Base-by-base conservation (phyloP, 2,888 invertebrate species). In the Caenorhabditis uteleia region DNA sequence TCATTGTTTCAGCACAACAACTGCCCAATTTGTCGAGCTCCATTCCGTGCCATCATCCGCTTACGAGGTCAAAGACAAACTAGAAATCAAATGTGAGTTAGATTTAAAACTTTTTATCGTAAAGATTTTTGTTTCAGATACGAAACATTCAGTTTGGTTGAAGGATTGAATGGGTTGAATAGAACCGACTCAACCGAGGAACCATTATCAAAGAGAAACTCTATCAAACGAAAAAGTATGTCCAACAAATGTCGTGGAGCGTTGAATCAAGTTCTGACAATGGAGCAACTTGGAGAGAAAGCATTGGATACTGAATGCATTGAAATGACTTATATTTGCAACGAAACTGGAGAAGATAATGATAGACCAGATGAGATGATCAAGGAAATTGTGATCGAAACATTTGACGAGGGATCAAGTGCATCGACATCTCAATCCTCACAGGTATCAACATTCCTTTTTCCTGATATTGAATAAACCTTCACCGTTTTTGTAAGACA, bases 21-120 rank as follows among this genome's bases (percentile, higher is more conserved):
- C 86, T 98, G 98, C 80, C 98, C 98, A 7, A 98, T 98, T 75
- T 98, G 98, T 84, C 88, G 98, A 66, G 93, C 95, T n/a, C 97
- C 97, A 10, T 98, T 98, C 86, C 88, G 97, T 68, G 98, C 98
- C 0, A 87, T 99, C 47, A 87, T 99, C 56, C 95, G 97, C 87
- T 92, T 98, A 48, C 88, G 93, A 66, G 95, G 97, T 25, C 59
- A 55, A 29, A 42, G 69, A 44, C 70, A 59, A 33, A 66, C 65
- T 14, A 53, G 57, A 23, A 54, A 65, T 58, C 68, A 62, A 53
- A 64, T 61, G 61, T 64, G 27, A 50, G 50, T n/a, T 8, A 36
- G 29, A 12, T 3, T 6, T 18, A 6, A 33, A 10, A 23, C 12
- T 40, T 40, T 40, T 38, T n/a, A 26, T 23, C 26, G 33, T 33